These are phyloP conservation scores for Isoperla grammatica DNA, from an alignment of 2,888 invertebrate genomes.

Conservation along the genomic window DNA sequence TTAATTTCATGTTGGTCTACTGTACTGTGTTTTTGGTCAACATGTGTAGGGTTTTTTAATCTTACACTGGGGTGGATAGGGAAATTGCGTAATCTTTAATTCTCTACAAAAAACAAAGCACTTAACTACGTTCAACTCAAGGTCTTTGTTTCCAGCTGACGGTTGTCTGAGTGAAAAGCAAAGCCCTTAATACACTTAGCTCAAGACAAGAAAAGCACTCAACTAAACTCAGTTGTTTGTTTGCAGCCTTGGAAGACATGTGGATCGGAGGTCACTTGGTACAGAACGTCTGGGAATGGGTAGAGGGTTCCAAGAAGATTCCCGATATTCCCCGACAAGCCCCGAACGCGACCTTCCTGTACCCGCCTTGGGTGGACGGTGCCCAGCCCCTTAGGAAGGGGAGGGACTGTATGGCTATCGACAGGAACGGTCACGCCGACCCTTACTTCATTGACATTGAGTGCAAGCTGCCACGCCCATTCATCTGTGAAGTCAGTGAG, in stretches of 20 bases:
- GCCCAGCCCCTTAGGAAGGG: conserved; percentile 29
- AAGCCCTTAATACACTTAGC: no score
- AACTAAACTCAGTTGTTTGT: neutral
- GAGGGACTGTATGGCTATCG: conserved; percentile 47
- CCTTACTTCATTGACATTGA: conserved; percentile 53
- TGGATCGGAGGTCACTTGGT: conserved; percentile 36
- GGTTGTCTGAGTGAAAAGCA: no score
- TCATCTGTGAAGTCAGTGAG: conserved; percentile 49
- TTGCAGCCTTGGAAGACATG: conserved; percentile 34
- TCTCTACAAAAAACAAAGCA: no score
- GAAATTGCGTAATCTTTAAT: no score
- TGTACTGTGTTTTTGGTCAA: no score
- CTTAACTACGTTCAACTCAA: no score
- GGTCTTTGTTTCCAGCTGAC: no score
- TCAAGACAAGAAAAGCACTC: no score
- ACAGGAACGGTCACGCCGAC: conserved; percentile 46
- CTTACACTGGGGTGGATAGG: no score
- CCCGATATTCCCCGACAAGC: conserved; percentile 16
- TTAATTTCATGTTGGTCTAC: no score
- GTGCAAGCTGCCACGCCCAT: conserved; percentile 47
- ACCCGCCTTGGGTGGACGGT: conserved; percentile 16
- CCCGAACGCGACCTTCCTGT: conserved; percentile 17
- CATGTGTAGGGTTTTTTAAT: no score
- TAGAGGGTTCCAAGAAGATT: neutral
- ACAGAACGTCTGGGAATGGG: conserved; percentile 30